Base-by-base conservation (phyloP, 2,797 vertebrate species). In the Poecilia wingei region DNA sequence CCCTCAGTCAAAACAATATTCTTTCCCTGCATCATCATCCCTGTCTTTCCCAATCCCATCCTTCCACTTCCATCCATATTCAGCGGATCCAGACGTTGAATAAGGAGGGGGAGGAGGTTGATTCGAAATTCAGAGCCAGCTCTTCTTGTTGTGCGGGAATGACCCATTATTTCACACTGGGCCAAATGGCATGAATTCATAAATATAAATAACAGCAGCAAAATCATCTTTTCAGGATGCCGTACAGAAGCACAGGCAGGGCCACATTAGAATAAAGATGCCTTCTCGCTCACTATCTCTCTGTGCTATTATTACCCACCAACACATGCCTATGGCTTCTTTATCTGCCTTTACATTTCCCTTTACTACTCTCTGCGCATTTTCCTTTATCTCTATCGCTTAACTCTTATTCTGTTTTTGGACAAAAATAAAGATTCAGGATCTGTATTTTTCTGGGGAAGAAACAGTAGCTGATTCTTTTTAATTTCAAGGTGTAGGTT, bases 151-250 rank as follows among this genome's bases (percentile, higher is more conserved):
- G 93, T 93, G 93, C 89, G 90, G 95, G 94, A 97, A 97, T 95
- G 91, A 96, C 94, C 95, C 93, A 95, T 96, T 94, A 96, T 96
- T 97, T 96, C 89, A 88, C 95, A 95, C 93, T 93, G 95, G 91
- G 96, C 95, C 95, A 95, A 96, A 94, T 91, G 89, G 94, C 92
- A 94, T 95, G 94, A 97, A 96, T 96, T 96, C 95, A 96, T 96
- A 97, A 95, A 96, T 96, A 97, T 94, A 95, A 96, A 97, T 94
- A 96, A 95, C 94, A 93, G 82, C 88, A 94, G 89, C 88, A 94
- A 93, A 96, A 88, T 91, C 83, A 81, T 91, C 77, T 93, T 93
- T 95, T 94, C 89, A 93, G 92, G 95, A 94, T 79, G 92, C 84
- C 85, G 92, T 85, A 88, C 86, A 71, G 88, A 91, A 76, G 87